Evolutionary conservation across 2,797 vertebrate species (phyloP), one percentile per base, ranked within the genome.

Genomic region (Rhincodon typus): DNA sequence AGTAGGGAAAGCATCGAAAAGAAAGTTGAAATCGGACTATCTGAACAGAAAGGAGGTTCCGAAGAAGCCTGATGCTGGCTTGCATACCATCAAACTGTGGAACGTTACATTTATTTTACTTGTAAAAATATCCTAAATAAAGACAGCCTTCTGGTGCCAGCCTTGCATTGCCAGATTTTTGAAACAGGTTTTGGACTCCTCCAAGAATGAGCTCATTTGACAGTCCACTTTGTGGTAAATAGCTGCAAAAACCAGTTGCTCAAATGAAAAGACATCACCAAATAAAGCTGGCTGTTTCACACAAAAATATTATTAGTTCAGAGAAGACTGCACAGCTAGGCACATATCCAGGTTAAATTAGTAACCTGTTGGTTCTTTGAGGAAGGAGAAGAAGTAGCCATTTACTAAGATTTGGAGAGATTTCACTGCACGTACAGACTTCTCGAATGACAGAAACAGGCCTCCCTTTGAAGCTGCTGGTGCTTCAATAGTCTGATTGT

Each of bases 71-170:
- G 1, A 25, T 69, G n/a, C 62, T 67, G 21, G n/a, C 34, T 93
- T 38, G 66, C 90, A 93, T 93, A 57, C 90, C 23, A 69, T 93
- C 62, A 42, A 38, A 93, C 90, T 93, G n/a, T 19, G 88, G 66
- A 93, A 93, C 69, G 62, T 66, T 42, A 38, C 42, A 67, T 93
- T 93, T 93, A 93, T 93, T 93, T 93, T 67, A 42, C 7, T 93
- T 38, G 88, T 5, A 93, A 93, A 69, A 69, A 62, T 38, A 93
- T 69, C 90, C 90, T 38, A 67, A 93, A 93, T 91, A 93, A 93
- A 93, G 62, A 93, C 12, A 38, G 62, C 62, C 69, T 90, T 90
- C 21, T 69, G 7, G 62, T 93, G 90, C 90, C 90, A 93, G 62
- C 62, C 25, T 25, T 42, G 38, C n/a, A 38, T 42, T 69, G n/a